Conservation (phyloP, 2,888 invertebrate genomes). For the Troides helena region DNA sequence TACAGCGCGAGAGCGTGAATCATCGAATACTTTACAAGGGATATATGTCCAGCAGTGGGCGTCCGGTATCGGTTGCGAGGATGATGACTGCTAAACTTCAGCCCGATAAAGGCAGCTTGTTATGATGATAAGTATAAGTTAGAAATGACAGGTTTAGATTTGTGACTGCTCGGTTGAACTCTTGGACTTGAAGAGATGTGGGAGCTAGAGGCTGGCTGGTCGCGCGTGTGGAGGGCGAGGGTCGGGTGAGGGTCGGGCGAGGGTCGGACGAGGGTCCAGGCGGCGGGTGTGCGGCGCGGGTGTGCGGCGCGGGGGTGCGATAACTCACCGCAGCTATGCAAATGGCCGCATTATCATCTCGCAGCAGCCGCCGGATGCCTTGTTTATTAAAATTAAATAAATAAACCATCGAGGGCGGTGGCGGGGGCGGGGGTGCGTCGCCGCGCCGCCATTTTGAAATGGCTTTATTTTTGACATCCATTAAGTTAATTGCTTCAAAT, state of each 20-base stretch:
- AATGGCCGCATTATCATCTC: conserved; percentile 18
- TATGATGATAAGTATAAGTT: too few relatives aligned
- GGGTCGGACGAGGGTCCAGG: background rate
- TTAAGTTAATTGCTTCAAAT: background rate
- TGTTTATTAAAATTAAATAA: conserved; percentile 79
- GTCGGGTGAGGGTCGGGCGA: background rate
- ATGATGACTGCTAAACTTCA: too few relatives aligned
- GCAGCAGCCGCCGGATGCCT: conserved; percentile 34
- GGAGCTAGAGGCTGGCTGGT: too few relatives aligned
- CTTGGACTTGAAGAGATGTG: too few relatives aligned
- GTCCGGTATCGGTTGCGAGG: too few relatives aligned
- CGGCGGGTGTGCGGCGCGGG: background rate
- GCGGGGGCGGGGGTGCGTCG: conserved; percentile 54
- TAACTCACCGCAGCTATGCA: background rate
- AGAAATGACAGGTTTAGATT: too few relatives aligned
- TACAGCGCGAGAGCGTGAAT: too few relatives aligned
- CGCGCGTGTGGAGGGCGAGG: too few relatives aligned
- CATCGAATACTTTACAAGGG: too few relatives aligned
- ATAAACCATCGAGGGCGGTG: conserved; percentile 59
- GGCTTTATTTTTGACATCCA: conserved; percentile 4
- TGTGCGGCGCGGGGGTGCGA: background rate
- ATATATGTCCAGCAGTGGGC: too few relatives aligned
- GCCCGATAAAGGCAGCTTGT: too few relatives aligned
- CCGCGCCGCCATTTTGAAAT: conserved; percentile 59
- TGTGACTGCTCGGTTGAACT: too few relatives aligned